Evolutionary conservation across 2,113 vertebrate species (phyloP).

Genomic region (Dipodomys spectabilis): DNA sequence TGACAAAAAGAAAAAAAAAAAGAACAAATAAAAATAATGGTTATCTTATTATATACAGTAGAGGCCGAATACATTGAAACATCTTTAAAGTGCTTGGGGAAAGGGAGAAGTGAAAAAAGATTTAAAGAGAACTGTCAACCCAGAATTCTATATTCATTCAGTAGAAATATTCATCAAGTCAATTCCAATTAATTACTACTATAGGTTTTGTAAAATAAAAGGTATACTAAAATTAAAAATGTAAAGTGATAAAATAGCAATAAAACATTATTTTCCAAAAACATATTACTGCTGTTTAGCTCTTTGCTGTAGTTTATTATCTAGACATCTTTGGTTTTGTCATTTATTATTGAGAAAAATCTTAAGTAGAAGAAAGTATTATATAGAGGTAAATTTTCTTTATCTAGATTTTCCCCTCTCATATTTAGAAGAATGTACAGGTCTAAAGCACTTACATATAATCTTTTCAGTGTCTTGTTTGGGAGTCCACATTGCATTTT

Average conservation of each 20-base stretch:
- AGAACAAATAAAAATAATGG: background rate
- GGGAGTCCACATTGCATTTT: background rate
- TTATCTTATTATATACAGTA: background rate
- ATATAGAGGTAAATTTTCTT: background rate
- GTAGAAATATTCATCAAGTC: background rate
- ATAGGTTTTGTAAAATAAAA: background rate
- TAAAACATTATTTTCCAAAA: background rate
- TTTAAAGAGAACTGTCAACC: background rate
- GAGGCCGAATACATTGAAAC: background rate
- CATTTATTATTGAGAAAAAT: background rate
- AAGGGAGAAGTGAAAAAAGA: background rate
- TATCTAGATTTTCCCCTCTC: background rate
- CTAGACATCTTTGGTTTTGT: background rate
- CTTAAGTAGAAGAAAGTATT: background rate
- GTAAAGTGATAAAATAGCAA: background rate
- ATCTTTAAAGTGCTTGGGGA: background rate
- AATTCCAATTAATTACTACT: background rate
- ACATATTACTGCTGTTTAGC: constrained; percentile 10
- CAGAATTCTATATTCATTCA: background rate
- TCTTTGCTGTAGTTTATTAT: background rate
- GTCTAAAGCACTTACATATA: background rate
- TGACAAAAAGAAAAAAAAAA: background rate
- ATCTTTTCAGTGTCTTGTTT: background rate
- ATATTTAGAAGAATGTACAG: background rate
- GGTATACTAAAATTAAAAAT: background rate